Evolutionary conservation across 2,113 vertebrate species (phyloP).

Genomic region (Philantomba maxwellii): DNA sequence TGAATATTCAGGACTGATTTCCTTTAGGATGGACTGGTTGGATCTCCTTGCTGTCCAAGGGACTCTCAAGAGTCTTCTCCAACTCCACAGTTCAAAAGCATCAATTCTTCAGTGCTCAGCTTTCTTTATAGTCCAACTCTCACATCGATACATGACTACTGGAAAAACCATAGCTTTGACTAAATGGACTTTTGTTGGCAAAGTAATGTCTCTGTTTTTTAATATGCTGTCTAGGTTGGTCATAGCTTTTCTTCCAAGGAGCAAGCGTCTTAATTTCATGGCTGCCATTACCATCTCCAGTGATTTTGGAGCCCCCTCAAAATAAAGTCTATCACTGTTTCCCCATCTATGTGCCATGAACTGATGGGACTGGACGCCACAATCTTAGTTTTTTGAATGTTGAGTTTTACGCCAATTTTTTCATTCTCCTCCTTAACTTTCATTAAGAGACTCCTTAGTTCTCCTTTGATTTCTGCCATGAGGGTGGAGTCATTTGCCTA

Average conservation of each 20-base stretch:
- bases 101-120: accelerated
- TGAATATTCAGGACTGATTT: neutral
- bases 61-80: neutral
- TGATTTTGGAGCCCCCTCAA: neutral
- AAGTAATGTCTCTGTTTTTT: neutral
- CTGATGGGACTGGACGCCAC: neutral
- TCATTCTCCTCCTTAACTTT: neutral
- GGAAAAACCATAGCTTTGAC: neutral
- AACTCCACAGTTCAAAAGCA: neutral
- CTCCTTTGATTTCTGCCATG: neutral
- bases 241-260: neutral
- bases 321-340: neutral
- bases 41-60: neutral
- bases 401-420: neutral
- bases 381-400: neutral
- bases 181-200: neutral
- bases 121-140: neutral
- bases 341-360: neutral
- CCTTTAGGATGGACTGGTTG: neutral
- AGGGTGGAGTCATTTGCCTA: neutral
- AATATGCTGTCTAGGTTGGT: neutral
- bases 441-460: neutral
- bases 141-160: neutral
- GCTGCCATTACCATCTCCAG: neutral
- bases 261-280: neutral